Percentiles rank a stretch among this genome's conserved stretches.
Conservation (phyloP, 2,888 invertebrate genomes). For the Hypercompe scribonia region DNA sequence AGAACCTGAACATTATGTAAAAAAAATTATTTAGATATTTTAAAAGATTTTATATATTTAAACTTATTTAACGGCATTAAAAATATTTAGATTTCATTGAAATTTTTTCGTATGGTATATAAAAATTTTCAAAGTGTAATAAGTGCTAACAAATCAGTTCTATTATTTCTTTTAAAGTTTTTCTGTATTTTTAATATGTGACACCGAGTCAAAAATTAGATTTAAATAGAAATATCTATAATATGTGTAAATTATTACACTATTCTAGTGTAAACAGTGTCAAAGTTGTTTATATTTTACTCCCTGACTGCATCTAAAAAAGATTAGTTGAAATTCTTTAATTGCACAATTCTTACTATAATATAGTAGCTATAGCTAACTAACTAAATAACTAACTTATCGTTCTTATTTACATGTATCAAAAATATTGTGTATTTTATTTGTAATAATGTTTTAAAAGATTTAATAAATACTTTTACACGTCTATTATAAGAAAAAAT, state of each 20-base stretch:
- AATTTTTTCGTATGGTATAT: no score
- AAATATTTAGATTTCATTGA: no score
- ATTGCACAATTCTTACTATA: no score
- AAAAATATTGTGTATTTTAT: background rate
- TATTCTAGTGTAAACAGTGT: background rate
- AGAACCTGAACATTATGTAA: no score
- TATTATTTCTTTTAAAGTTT: background rate
- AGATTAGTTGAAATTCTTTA: background rate
- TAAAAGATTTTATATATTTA: no score
- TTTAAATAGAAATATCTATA: background rate
- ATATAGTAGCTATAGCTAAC: no score
- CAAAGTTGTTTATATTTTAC: background rate
- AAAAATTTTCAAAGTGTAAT: no score
- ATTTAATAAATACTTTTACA: background rate
- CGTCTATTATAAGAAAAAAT: background rate
- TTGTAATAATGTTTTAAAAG: background rate
- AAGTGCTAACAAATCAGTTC: background rate
- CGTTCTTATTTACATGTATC: background rate
- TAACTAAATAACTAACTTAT: background rate
- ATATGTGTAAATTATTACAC: background rate
- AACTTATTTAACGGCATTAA: no score
- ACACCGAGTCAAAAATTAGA: background rate
- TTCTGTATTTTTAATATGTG: background rate
- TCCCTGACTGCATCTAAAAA: background rate
- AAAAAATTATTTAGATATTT: no score